Evolutionary conservation across 2,797 vertebrate genomes (phyloP).

Genomic region (Paramormyrops hopkinsi): DNA sequence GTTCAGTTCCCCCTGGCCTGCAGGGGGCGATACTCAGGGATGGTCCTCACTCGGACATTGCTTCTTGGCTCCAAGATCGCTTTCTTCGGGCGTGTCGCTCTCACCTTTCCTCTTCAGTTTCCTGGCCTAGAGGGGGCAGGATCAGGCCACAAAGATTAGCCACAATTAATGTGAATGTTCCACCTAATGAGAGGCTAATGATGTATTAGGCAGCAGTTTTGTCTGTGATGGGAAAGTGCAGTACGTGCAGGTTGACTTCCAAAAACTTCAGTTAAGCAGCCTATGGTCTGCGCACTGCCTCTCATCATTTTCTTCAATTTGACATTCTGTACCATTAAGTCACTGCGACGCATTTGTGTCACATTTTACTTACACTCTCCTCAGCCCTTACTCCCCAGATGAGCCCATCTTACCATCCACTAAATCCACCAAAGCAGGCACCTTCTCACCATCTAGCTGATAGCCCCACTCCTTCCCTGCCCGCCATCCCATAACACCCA

Average conservation of each 20-base stretch:
- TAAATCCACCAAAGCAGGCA: neutral
- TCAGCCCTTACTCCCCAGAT: neutral
- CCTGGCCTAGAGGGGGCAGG: constrained; percentile 44
- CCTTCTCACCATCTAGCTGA: neutral
- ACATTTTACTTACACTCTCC: neutral
- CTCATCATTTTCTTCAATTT: neutral
- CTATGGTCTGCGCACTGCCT: neutral
- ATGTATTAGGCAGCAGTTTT: neutral
- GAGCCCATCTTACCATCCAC: neutral
- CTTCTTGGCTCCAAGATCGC: constrained; percentile 51
- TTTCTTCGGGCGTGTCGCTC: constrained; percentile 37
- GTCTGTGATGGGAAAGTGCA: neutral
- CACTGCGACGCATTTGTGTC: neutral
- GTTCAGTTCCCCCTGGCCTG: constrained; percentile 19
- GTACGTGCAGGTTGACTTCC: neutral
- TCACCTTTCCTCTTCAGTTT: constrained; percentile 53
- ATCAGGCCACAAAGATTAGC: constrained; percentile 9
- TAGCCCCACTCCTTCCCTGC: neutral
- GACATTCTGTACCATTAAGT: neutral
- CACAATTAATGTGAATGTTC: neutral
- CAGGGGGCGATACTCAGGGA: constrained; percentile 11
- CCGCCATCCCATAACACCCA: neutral
- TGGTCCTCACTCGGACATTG: constrained; percentile 57
- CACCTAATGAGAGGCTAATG: neutral
- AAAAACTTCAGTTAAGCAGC: neutral